Evolutionary conservation across 2,888 invertebrate species (phyloP), one percentile per base, ranked within the genome.

Genomic region (Trichopria drosophilae): DNA sequence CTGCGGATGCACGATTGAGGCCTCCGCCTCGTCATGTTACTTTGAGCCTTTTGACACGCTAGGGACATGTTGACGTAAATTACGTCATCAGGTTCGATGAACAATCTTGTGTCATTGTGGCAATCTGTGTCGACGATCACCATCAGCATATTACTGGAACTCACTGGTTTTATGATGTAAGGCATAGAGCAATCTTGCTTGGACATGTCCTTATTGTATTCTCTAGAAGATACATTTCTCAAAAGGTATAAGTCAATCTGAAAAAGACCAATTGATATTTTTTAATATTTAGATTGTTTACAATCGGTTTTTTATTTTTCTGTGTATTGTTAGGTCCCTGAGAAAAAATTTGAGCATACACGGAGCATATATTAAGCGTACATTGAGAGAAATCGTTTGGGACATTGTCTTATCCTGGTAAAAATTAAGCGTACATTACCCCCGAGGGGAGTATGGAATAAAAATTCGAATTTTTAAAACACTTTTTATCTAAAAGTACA

Each of bases 1-100:
- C 82, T 82, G 57, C 85, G 85, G 57, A 90, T 89, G 71, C 90
- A 90, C 43, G 86, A 87, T 55, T 79, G 79, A 12, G 90, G 88
- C 60, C 84, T 83, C 60, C 83, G 80, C 53, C 90, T 80, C 36
- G 83, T 81, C 60, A 87, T 78, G 29, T 87, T 79, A 36, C 82
- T 81, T 55, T 87, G 77, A 4, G 70, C 68, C 62, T 82, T 82
- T 53, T 78, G 79, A 65, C 87, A 87, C 3, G 84, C 82, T 60
- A 85, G 69, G 5, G 84, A 81, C 55, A 81, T 81, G 62, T 85
- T 85, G 3, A 63, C 59, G 46, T 75, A 74, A 3, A 58, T 49
- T 57, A 82, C 79, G 55, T 80, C 78, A 29, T 64, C 67, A 1
- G 78, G 77, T 2, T 77, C 66, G 7, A 76, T 66, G 55, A 78